Evolutionary conservation across 2,113 vertebrate species (phyloP), one percentile per base, ranked within the genome.

Genomic region (Heterotis niloticus): DNA sequence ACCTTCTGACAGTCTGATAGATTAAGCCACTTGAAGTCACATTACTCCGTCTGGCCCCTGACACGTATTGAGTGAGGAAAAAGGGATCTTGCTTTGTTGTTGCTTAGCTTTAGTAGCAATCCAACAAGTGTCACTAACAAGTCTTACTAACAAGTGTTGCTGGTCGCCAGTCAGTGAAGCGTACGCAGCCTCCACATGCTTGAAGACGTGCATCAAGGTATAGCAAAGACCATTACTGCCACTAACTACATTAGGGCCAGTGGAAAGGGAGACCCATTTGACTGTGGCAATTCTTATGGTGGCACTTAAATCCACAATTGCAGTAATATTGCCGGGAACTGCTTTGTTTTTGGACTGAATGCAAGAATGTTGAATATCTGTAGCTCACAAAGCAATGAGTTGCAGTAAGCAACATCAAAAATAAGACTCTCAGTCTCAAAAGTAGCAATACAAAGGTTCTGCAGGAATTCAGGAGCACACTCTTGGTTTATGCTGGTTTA

Each of bases 1-100:
- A 72, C 54, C 69, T 72, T 72, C 34, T 72, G 69, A 54, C 69
- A 72, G 69, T 72, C 69, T 72, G 69, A 72, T 72, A 72, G 69
- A 72, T 72, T 72, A 72, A 72, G 69, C 69, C 69, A 72, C 69
- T 72, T 72, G 69, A 72, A 72, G 69, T 72, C 69, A 52, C 69
- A 72, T 72, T 72, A 72, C 69, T 72, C 69, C 52, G 34, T 24
- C 44, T 51, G 44, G 69, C 69, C 69, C 54, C 54, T 72, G 69
- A 72, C 69, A 72, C 51, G 11, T 72, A 72, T 72, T 72, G 69
- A 23, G 69, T 12, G 44, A 51, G 67, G 51, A n/a, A 72, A 54
- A 34, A 54, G 5, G n/a, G 69, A 44, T 44, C 34, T 44, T 44
- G 34, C 34, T 44, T 44, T 44, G 34, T 44, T 44, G 34, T 44